phyloP scores from a whole-genome alignment of 2,113 vertebrate genomes.

The Bubo bubo region DNA sequence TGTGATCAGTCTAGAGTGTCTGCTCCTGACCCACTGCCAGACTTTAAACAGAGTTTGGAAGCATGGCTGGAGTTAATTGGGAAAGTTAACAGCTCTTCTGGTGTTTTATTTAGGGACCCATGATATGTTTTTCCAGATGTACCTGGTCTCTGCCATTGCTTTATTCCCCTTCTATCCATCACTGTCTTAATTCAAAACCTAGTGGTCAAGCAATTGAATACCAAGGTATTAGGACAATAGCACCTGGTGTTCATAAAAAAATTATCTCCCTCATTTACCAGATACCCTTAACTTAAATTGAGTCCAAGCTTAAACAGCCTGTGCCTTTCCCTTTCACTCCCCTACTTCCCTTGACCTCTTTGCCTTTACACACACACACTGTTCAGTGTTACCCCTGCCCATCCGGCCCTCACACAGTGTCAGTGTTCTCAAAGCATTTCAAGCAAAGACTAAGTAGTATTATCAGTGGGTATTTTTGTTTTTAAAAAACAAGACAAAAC shows the following conservation, averaged over 20 bases:
- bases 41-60: neutral
- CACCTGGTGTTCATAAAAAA: neutral
- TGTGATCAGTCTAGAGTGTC: neutral
- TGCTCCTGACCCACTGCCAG: neutral
- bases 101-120: neutral
- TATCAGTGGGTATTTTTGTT: fast-evolving
- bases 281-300: neutral
- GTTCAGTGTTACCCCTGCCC: neutral
- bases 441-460: neutral
- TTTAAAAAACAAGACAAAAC: neutral
- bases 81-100: neutral
- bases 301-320: neutral
- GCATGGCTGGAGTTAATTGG: neutral
- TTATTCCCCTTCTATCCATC: neutral
- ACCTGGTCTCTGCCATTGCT: neutral
- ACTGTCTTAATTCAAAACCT: neutral
- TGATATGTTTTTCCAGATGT: neutral
- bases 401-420: fast-evolving
- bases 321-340: neutral
- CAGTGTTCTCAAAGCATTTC: neutral
- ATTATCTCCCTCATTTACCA: neutral
- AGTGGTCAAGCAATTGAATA: neutral
- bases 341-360: neutral
- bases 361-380: neutral
- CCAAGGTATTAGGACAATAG: neutral